A percentile compares a stretch with the other conserved stretches of the same genome.
Conservation (phyloP, 2,797 vertebrate genomes). For the Lacerta agilis region DNA sequence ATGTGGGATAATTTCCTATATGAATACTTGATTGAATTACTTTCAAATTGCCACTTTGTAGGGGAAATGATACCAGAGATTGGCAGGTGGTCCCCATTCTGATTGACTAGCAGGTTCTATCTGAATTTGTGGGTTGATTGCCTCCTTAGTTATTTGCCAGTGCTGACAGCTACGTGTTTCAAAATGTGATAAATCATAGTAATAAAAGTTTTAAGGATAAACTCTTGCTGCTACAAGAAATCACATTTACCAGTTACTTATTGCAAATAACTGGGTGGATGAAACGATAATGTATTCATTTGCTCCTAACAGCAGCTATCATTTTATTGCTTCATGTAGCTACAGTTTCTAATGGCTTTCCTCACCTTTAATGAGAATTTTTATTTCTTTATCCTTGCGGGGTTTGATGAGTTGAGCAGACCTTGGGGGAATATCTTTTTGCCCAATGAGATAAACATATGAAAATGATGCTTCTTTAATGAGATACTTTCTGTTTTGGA, state of each 20-base stretch:
- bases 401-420: slow-evolving; percentile 58
- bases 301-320: slow-evolving; percentile 19
- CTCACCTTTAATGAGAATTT: slow-evolving; percentile 56
- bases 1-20: slow-evolving; percentile 62
- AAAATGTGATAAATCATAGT: slow-evolving; percentile 65
- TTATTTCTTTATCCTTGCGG: slow-evolving; percentile 58
- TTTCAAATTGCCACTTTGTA: slow-evolving; percentile 62
- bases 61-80: slow-evolving; percentile 63
- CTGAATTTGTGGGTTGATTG: slow-evolving; percentile 63
- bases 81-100: slow-evolving; percentile 62
- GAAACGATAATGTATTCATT: slow-evolving; percentile 45
- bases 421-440: slow-evolving; percentile 49
- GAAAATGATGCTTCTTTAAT: slow-evolving; percentile 53
- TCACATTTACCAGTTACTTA: slow-evolving; percentile 60
- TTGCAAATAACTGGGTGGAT: slow-evolving; percentile 40
- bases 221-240: slow-evolving; percentile 51
- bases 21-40: slow-evolving; percentile 73
- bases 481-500: slow-evolving; percentile 27
- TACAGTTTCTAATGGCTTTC: slow-evolving; percentile 54
- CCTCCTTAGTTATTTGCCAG: slow-evolving; percentile 49
- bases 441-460: slow-evolving; percentile 51
- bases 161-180: slow-evolving; percentile 57
- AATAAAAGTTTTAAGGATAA: slow-evolving; percentile 56
- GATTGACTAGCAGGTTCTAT: slow-evolving; percentile 60
- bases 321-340: slow-evolving; percentile 37